Percentiles rank a stretch among this genome's conserved stretches.
Conservation (phyloP, 2,888 invertebrate genomes). For the Ophion ventricosus region DNA sequence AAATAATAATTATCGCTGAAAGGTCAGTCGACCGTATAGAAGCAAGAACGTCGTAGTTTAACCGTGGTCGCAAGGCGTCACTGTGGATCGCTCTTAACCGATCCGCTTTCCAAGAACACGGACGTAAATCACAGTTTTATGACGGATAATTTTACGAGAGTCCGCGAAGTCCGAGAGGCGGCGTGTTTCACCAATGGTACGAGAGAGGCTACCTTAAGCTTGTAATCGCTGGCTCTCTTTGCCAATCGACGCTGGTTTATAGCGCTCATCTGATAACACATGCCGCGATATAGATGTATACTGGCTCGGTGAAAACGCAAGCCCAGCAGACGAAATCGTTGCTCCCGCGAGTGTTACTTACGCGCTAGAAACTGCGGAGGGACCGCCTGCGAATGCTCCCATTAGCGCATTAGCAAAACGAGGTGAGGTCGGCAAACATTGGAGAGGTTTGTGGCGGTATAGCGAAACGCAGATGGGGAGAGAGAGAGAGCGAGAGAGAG, state of each 20-base stretch:
- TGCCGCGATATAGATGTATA: neutral
- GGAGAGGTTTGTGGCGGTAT: constrained; percentile 2
- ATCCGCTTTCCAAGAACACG: constrained; percentile 78
- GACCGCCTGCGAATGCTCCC: constrained; percentile 30
- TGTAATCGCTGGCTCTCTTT: constrained; percentile 71
- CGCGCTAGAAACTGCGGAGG: constrained; percentile 37
- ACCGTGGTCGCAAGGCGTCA: constrained; percentile 56
- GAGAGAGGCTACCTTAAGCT: constrained; percentile 74
- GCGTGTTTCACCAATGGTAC: constrained; percentile 59
- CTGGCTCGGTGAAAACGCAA: constrained; percentile 10
- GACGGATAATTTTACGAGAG: constrained; percentile 82
- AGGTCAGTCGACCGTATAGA: constrained; percentile 69
- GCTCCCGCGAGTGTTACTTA: constrained; percentile 13
- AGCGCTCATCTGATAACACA: constrained; percentile 17
- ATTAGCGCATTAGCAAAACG: constrained; percentile 67
- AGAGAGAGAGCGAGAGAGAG: constrained; percentile 45
- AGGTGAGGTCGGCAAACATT: constrained; percentile 60
- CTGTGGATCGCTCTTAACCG: constrained; percentile 70
- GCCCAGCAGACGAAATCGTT: constrained; percentile 21
- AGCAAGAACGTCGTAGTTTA: constrained; percentile 52
- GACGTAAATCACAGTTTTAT: constrained; percentile 81
- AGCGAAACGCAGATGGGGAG: constrained; percentile 39
- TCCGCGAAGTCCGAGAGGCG: constrained; percentile 67
- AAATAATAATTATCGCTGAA: constrained; percentile 68
- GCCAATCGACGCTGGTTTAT: constrained; percentile 25